Conservation (phyloP, 1,140 invertebrate species). For the Mesaphorura yosii region DNA sequence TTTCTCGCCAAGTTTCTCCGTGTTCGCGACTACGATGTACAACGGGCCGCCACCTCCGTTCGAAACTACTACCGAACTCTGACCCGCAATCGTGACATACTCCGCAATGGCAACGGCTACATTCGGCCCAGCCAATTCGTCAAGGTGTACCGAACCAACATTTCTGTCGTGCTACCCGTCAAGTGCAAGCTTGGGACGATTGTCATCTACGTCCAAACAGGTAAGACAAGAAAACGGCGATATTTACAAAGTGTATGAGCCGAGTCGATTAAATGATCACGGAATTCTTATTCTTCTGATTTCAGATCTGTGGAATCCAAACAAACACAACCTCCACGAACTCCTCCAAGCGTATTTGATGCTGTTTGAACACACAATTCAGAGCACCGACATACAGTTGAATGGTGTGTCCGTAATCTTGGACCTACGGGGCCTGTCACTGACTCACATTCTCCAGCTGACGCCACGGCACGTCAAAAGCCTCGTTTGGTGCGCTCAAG, state of each 20-base stretch:
- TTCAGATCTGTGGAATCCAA: conserved; percentile 6
- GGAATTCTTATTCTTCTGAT: too few species aligned
- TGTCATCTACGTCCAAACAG: too few species aligned
- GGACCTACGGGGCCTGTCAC: neutral
- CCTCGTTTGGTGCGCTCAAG: neutral
- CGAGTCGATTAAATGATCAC: too few species aligned
- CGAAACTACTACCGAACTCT: neutral
- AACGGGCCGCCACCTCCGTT: neutral
- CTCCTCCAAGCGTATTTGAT: neutral
- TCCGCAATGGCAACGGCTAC: too few species aligned
- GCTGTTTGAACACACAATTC: neutral
- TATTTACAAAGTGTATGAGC: too few species aligned
- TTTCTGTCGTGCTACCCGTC: too few species aligned
- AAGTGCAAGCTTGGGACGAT: too few species aligned
- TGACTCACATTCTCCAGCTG: neutral
- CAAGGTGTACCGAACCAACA: too few species aligned
- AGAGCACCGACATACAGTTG: neutral
- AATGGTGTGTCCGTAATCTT: neutral
- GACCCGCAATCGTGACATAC: neutral
- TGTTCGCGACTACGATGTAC: neutral
- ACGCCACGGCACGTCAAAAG: conserved; percentile 2
- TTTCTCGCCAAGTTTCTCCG: neutral
- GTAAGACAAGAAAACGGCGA: too few species aligned
- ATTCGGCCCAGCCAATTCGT: too few species aligned
- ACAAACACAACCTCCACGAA: neutral